Evolutionary conservation across 2,113 vertebrate species (phyloP).

Genomic region (Austrofundulus limnaeus): DNA sequence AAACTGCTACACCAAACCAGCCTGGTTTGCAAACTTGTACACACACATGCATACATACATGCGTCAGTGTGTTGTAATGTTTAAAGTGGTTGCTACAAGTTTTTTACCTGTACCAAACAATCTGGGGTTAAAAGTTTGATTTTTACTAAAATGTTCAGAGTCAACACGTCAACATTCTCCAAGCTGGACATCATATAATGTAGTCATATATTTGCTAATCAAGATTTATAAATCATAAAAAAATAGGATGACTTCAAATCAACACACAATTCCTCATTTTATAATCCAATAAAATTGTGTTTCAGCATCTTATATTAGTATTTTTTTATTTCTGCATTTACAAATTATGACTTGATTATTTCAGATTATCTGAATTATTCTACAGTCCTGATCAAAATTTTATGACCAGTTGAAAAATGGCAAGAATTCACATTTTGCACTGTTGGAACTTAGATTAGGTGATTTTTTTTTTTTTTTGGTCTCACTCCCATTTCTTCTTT

Average conservation of each 20-base stretch:
- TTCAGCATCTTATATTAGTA: no score
- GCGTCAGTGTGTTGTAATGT: constrained; percentile 34
- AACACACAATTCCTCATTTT: neutral
- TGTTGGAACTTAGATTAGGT: no score
- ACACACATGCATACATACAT: constrained; percentile 5
- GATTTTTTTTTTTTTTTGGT: no score
- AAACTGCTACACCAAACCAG: constrained; percentile 46
- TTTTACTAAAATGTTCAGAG: neutral
- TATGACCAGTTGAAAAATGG: no score
- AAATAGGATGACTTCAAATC: neutral
- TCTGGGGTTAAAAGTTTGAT: constrained; percentile 19
- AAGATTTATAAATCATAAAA: neutral
- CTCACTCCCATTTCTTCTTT: no score
- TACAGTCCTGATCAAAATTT: no score
- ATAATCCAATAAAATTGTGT: no score
- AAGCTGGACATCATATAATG: neutral
- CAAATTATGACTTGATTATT: neutral
- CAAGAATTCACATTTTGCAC: no score
- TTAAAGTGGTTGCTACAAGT: constrained; percentile 10
- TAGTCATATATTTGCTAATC: neutral
- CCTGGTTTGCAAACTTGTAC: constrained; percentile 11
- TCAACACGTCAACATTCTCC: constrained; percentile 5
- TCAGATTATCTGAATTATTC: no score
- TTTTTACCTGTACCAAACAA: constrained; percentile 38
- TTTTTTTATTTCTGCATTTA: no score